Evolutionary conservation across 2,113 vertebrate species (phyloP).

Genomic region (Calyptommatus sinebrachiatus): DNA sequence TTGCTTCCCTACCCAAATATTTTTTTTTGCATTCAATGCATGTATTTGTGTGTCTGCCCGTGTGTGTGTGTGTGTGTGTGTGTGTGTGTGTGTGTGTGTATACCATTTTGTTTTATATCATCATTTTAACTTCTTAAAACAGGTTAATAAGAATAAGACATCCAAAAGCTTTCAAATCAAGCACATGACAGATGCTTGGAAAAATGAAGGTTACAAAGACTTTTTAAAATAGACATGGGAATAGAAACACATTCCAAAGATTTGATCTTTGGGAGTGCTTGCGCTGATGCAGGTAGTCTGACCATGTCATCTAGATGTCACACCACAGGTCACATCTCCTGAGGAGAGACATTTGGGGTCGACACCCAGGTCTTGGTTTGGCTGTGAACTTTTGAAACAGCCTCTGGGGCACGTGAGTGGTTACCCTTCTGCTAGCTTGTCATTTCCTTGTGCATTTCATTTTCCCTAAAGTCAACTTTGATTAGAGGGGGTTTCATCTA

Average conservation of each 20-base stretch:
- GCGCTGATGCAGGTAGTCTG: conserved; percentile 11
- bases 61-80: too few relatives aligned
- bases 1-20: too few relatives aligned
- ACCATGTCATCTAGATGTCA: conserved; percentile 25
- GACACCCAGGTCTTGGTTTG: conserved; percentile 21
- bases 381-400: conserved; percentile 28
- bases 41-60: too few relatives aligned
- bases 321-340: conserved; percentile 32
- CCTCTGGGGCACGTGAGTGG: conserved; percentile 21
- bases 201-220: conserved; percentile 8
- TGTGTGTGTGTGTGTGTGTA: too few relatives aligned
- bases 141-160: conserved; percentile 5
- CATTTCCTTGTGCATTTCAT: conserved; percentile 54
- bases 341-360: conserved; percentile 32
- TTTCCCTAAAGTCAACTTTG: conserved; percentile 64
- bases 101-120: conserved; percentile 30
- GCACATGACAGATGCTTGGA: conserved; percentile 27
- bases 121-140: conserved; percentile 28
- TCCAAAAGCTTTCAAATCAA: conserved; percentile 43
- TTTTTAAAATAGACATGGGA: conserved; percentile 22
- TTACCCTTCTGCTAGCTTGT: conserved; percentile 33
- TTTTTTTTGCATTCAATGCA: too few relatives aligned
- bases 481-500: conserved; percentile 56
- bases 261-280: conserved; percentile 25
- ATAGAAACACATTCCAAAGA: conserved; percentile 28